Evolutionary conservation across 2,113 vertebrate genomes (phyloP).

Genomic region (Redunca redunca): DNA sequence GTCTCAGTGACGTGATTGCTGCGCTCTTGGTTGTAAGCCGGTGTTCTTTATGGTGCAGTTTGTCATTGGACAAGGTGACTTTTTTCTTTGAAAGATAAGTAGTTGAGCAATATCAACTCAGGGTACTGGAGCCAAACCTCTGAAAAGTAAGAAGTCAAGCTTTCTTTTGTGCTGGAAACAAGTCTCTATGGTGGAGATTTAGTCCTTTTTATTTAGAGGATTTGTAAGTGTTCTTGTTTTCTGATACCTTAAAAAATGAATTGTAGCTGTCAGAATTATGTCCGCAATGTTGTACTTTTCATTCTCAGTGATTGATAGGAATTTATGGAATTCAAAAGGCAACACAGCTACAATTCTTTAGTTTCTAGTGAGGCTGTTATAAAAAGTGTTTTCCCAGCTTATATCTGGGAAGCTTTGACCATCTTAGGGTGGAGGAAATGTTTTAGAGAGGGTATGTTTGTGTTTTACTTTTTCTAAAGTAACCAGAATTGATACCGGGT

Average conservation of each 20-base stretch:
- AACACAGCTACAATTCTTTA: neutral
- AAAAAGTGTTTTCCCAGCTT: conserved; percentile 1
- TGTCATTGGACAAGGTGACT: conserved; percentile 14
- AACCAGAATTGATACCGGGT: neutral
- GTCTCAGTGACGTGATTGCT: neutral
- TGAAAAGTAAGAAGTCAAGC: neutral
- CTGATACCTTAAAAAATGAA: neutral
- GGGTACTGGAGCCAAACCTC: neutral
- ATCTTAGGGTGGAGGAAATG: neutral
- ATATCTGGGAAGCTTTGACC: neutral
- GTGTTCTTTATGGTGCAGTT: neutral
- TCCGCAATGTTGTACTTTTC: neutral
- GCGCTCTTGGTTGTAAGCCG: neutral
- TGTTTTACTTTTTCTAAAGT: neutral
- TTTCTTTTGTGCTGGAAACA: neutral
- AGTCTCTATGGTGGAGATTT: neutral
- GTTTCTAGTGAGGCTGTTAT: neutral
- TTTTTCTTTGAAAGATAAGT: neutral
- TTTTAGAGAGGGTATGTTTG: neutral
- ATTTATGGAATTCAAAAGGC: neutral
- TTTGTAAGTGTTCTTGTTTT: neutral
- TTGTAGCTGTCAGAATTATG: conserved; percentile 14
- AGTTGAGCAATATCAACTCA: neutral
- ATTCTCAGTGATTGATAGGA: neutral
- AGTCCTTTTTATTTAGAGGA: neutral